Evolutionary conservation across 37 sponge, comb jelly and placozoan genomes (phyloP).

Genomic region (Oscarella lobularis): DNA sequence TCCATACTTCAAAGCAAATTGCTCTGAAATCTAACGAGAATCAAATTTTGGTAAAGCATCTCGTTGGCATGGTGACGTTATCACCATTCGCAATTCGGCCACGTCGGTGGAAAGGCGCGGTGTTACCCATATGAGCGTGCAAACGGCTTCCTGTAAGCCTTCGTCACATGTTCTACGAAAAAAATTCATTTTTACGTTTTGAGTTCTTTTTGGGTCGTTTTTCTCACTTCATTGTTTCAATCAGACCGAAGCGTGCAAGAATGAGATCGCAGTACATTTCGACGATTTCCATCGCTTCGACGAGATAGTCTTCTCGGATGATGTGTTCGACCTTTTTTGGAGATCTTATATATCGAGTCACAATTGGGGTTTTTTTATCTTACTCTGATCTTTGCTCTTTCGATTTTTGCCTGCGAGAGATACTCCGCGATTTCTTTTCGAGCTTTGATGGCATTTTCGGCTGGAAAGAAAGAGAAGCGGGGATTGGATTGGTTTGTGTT

Average conservation of each 20-base stretch:
- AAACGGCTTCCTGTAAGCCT: slow-evolving; percentile 23
- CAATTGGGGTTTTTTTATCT: no score
- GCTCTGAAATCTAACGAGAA: slow-evolving; percentile 75
- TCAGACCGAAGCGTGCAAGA: slow-evolving; percentile 91
- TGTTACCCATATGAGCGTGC: slow-evolving; percentile 89
- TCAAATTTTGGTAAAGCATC: no score
- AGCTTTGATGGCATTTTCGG: slow-evolving; percentile 94
- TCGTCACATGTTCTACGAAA: slow-evolving; percentile 85
- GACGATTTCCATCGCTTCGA: slow-evolving; percentile 93
- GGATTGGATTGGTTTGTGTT: no score
- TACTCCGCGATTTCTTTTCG: slow-evolving; percentile 98
- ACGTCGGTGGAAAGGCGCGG: slow-evolving; percentile 85
- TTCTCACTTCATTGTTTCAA: slow-evolving; percentile 65
- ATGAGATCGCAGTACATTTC: slow-evolving; percentile 99
- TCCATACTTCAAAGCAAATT: slow-evolving; percentile 84
- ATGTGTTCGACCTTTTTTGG: slow-evolving; percentile 92
- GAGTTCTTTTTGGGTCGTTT: background rate
- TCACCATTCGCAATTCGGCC: slow-evolving; percentile 48
- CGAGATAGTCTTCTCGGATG: slow-evolving; percentile 95
- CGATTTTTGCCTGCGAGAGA: slow-evolving; percentile 65
- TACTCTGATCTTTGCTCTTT: slow-evolving; percentile 91
- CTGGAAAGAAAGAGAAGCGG: slow-evolving; percentile 36
- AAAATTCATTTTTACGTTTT: background rate
- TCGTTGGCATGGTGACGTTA: no score
- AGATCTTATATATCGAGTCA: slow-evolving; percentile 6